Conservation (phyloP, 1,140 invertebrate species). For the Drosophila orena region DNA sequence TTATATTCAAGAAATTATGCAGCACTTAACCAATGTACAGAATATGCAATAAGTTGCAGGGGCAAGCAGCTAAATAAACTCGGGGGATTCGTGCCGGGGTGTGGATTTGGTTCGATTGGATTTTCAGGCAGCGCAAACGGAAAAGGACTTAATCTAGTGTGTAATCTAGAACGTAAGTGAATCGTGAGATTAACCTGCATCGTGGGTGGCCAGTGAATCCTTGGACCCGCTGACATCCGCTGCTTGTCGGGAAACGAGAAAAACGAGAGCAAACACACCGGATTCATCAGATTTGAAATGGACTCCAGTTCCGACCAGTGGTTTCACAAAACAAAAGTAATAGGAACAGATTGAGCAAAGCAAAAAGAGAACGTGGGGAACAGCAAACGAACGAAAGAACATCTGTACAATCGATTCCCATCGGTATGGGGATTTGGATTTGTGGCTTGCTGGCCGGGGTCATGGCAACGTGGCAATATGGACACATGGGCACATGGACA, state of each 20-base stretch:
- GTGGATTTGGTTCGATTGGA: not conserved
- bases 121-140: not conserved
- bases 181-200: slow-evolving; percentile 87
- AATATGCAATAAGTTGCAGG: not conserved
- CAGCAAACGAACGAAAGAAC: slow-evolving; percentile 51
- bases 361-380: slow-evolving; percentile 21
- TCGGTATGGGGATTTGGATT: slow-evolving; percentile 10
- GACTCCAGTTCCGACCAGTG: slow-evolving; percentile 30
- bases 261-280: slow-evolving; percentile 56
- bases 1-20: not conserved
- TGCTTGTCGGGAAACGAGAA: slow-evolving; percentile 85
- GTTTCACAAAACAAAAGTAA: slow-evolving; percentile 10
- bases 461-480: not conserved
- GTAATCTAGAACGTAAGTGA: slow-evolving; percentile 1
- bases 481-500: no score
- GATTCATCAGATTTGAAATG: slow-evolving; percentile 30
- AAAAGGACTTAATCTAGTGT: slow-evolving; percentile 7
- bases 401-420: slow-evolving; percentile 45
- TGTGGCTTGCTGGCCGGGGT: not conserved
- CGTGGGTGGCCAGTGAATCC: slow-evolving; percentile 91
- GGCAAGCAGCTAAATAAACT: slow-evolving; percentile 1
- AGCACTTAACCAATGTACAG: not conserved
- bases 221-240: slow-evolving; percentile 91
- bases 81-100: slow-evolving; percentile 24
- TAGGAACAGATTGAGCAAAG: slow-evolving; percentile 32